Evolutionary conservation across 1,140 invertebrate genomes (phyloP).

Genomic region (Aphelinus certus): DNA sequence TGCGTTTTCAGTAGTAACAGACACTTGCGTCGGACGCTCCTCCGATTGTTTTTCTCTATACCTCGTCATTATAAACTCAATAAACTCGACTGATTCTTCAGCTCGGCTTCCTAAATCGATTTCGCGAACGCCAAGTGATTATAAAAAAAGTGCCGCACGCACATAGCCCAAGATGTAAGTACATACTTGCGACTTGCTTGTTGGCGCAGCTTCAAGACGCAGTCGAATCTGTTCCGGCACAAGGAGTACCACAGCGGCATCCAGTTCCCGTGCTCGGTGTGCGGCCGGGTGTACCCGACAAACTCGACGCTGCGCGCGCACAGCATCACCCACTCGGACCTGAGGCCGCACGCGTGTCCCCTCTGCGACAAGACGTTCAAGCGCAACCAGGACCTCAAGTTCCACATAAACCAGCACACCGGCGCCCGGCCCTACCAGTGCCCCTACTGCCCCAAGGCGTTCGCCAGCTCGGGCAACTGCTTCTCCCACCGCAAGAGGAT

Average conservation of each 20-base stretch:
- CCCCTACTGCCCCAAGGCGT: slow-evolving; percentile 82
- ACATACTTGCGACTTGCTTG: neutral
- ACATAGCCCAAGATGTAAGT: no score
- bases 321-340: slow-evolving; percentile 76
- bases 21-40: no score
- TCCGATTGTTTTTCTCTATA: no score
- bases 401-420: slow-evolving; percentile 83
- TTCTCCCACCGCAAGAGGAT: slow-evolving; percentile 79
- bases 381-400: slow-evolving; percentile 80
- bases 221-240: slow-evolving; percentile 73
- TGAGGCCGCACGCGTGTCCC: slow-evolving; percentile 75
- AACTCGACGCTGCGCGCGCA: slow-evolving; percentile 76
- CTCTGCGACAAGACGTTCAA: slow-evolving; percentile 81
- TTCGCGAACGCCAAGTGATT: no score
- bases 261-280: slow-evolving; percentile 74
- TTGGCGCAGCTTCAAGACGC: slow-evolving; percentile 72
- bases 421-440: slow-evolving; percentile 84
- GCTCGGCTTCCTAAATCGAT: no score
- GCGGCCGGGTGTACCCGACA: slow-evolving; percentile 76
- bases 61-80: no score
- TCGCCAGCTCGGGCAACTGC: slow-evolving; percentile 82
- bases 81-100: no score
- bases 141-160: no score
- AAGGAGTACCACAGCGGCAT: slow-evolving; percentile 74
- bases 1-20: no score